Base-by-base conservation (phyloP, 2,113 vertebrate species). In the Gila orcuttii region DNA sequence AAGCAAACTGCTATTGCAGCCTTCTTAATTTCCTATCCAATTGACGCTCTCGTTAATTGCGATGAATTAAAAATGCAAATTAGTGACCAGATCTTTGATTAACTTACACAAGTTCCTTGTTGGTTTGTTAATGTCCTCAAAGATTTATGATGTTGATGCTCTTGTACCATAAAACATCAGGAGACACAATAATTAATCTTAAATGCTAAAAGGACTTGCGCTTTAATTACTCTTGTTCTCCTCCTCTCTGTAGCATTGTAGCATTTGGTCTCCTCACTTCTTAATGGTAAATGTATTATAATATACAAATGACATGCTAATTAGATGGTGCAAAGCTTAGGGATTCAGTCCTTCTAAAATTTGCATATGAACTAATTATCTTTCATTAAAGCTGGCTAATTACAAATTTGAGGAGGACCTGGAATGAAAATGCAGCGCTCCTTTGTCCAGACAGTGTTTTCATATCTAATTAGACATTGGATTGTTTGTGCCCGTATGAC, bases 21-120 rank as follows among this genome's bases (percentile, higher is more conserved):
- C n/a, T 7, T 7, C 55, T 23, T 85, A 50, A 83, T 79, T 71
- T 50, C 79, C 71, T 57, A 47, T 83, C n/a, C 89, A 90, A 92
- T 90, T 92, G 89, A 88, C 57, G 83, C 83, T 83, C 89, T 91
- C 89, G 88, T 93, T 94, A 94, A 94, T 90, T 90, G 88, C 90
- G 90, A n/a, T 39, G 50, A 83, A 94, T 95, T 93, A 94, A 90
- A 93, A 93, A 94, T 94, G 94, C 93, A 95, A 94, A 94, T 93
- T 86, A 92, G 91, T 78, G 87, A 85, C 60, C 89, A 88, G 36
- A 92, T 92, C 92, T 94, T 93, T 95, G 93, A 94, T 95, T 95
- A 95, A 94, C 77, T 82, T 82, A 69, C 84, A 74, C 78, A 85
- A 89, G 90, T 90, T 94, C 93, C 92, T 93, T 94, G 93, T 93